phyloP scores from a whole-genome alignment of 2,888 invertebrate genomes.

The Drosophila engyochracea region DNA sequence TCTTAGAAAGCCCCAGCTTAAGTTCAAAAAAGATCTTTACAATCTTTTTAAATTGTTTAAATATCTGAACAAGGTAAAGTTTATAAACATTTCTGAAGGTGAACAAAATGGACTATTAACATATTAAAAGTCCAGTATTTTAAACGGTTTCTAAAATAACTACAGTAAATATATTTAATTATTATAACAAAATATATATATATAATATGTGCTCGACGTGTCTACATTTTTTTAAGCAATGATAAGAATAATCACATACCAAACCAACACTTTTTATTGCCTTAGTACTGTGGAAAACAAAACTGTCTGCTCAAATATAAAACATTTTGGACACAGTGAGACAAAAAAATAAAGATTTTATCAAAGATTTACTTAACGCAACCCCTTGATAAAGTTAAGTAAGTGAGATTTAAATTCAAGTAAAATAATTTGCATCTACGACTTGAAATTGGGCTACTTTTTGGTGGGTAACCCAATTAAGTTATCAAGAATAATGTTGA shows the following conservation, averaged over 20 bases:
- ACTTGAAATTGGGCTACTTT: neutral
- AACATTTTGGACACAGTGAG: neutral
- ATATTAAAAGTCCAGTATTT: neutral
- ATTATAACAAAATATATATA: neutral
- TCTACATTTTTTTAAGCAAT: neutral
- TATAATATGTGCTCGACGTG: neutral
- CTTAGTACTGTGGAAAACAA: neutral
- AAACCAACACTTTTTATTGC: constrained; percentile 1
- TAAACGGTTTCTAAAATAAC: neutral
- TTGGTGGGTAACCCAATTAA: neutral
- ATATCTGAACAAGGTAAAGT: neutral
- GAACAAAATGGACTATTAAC: neutral
- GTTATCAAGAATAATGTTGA: neutral
- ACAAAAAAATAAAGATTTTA: neutral
- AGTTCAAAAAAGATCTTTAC: neutral
- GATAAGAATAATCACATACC: constrained; percentile 24
- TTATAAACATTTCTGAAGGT: neutral
- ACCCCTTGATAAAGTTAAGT: constrained; percentile 2
- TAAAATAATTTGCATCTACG: neutral
- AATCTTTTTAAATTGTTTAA: neutral
- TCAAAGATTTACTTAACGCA: constrained; percentile 5
- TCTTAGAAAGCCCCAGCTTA: neutral
- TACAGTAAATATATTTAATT: neutral
- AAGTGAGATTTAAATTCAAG: constrained; percentile 2
- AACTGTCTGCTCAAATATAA: constrained; percentile 1